phyloP scores from a whole-genome alignment of 1,140 invertebrate genomes.

The Calycopis cecrops region DNA sequence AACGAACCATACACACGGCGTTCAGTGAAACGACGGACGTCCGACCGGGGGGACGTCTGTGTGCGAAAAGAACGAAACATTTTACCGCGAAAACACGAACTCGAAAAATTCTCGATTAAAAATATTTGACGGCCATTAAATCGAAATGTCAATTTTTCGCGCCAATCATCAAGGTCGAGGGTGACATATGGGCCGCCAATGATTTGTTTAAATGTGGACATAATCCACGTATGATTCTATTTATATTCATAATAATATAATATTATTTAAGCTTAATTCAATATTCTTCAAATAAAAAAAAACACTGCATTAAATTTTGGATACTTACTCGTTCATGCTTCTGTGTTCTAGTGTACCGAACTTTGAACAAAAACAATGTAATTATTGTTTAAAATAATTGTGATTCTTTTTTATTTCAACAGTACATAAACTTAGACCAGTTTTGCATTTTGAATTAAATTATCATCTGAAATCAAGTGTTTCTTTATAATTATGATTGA shows the following conservation, averaged over 20 bases:
- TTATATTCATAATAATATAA: not conserved
- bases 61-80: slow-evolving; percentile 18
- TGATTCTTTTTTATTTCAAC: not conserved
- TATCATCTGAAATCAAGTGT: too few relatives aligned
- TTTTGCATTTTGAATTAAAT: too few relatives aligned
- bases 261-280: not conserved
- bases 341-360: too few relatives aligned
- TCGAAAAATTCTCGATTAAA: slow-evolving; percentile 53
- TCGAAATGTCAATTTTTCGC: slow-evolving; percentile 34
- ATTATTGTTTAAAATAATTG: not conserved
- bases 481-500: too few relatives aligned
- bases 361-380: too few relatives aligned
- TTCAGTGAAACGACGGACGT: slow-evolving; percentile 51
- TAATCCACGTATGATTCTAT: not conserved
- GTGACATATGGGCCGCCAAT: slow-evolving; percentile 6
- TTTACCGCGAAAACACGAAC: slow-evolving; percentile 45
- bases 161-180: slow-evolving; percentile 27
- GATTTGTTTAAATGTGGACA: not conserved
- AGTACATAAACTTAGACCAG: not conserved
- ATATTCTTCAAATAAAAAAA: too few relatives aligned
- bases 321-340: not conserved
- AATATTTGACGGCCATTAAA: slow-evolving; percentile 20
- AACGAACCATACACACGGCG: slow-evolving; percentile 27
- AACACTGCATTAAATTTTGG: not conserved
- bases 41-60: slow-evolving; percentile 41